Conservation (phyloP, 2,797 vertebrate genomes). For the Coreius guichenoti region DNA sequence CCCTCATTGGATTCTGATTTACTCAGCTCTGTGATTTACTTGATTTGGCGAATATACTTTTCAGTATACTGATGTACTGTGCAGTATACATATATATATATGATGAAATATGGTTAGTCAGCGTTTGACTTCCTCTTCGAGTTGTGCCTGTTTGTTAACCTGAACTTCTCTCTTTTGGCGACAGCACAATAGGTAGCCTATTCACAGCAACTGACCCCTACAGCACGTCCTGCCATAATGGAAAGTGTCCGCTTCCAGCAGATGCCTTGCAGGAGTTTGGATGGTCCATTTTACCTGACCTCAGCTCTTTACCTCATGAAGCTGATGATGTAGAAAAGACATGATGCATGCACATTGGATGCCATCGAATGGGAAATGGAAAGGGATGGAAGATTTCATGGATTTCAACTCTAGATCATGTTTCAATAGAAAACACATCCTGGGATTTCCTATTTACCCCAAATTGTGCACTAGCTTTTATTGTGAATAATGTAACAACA, state of each 20-base stretch:
- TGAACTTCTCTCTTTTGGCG: conserved; percentile 66
- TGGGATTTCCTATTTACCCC: background rate
- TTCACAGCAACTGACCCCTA: conserved; percentile 68
- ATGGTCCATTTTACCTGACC: conserved; percentile 57
- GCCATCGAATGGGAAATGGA: conserved; percentile 16
- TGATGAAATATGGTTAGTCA: conserved; percentile 37
- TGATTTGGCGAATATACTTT: conserved; percentile 11
- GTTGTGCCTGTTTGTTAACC: conserved; percentile 62
- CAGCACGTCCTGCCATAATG: conserved; percentile 61
- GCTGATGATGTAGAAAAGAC: background rate
- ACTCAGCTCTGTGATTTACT: conserved; percentile 27
- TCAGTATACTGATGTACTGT: conserved; percentile 12
- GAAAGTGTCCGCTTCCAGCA: conserved; percentile 66
- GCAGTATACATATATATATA: conserved; percentile 20
- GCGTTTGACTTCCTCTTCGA: conserved; percentile 23
- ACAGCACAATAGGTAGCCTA: conserved; percentile 65
- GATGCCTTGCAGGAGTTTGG: conserved; percentile 65
- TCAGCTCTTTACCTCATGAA: conserved; percentile 48
- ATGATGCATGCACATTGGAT: background rate
- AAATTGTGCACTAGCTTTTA: conserved; percentile 6
- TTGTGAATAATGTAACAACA: conserved; percentile 12
- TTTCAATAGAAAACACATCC: background rate
- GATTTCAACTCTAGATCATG: background rate
- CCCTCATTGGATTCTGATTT: background rate
- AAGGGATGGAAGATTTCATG: conserved; percentile 17